Percentiles rank a stretch among this genome's conserved stretches.
phyloP scores from a whole-genome alignment of 2,888 invertebrate genomes.

The Chrysolina oricalcia region DNA sequence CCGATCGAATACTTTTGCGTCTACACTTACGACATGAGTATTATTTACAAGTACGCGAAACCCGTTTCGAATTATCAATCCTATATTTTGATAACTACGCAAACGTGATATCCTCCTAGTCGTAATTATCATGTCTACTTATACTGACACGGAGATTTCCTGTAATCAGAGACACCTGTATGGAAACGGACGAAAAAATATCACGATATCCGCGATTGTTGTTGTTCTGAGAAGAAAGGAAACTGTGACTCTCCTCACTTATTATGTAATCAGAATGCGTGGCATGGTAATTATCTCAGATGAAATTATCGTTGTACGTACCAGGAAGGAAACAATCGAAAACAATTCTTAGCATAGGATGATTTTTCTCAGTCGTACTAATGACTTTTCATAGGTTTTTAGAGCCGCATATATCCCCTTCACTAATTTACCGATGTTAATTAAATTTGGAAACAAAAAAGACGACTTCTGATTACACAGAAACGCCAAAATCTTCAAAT shows the following conservation, averaged over 20 bases:
- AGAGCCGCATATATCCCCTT: too few species aligned
- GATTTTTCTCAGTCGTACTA: not conserved
- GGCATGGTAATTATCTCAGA: not conserved
- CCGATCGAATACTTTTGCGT: too few species aligned
- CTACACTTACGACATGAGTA: too few species aligned
- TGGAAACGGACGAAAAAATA: slow-evolving; percentile 1
- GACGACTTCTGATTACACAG: too few species aligned
- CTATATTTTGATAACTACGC: slow-evolving; percentile 7
- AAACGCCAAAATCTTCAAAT: too few species aligned
- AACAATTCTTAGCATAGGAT: not conserved
- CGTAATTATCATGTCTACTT: slow-evolving; percentile 12
- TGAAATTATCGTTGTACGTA: not conserved
- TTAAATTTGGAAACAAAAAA: too few species aligned
- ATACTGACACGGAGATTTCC: slow-evolving; percentile 18
- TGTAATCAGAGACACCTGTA: slow-evolving; percentile 20
- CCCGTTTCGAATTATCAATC: slow-evolving; percentile 4
- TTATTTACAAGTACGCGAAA: not conserved
- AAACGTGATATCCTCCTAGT: slow-evolving; percentile 10
- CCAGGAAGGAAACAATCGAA: slow-evolving; percentile 6
- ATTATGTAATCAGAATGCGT: slow-evolving; percentile 29
- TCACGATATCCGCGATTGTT: slow-evolving; percentile 27
- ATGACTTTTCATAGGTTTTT: not conserved
- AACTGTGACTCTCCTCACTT: slow-evolving; percentile 22
- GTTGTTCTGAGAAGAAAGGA: slow-evolving; percentile 30
- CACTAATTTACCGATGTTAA: too few species aligned